Conservation (phyloP, 2,797 vertebrate species). For the Chiloscyllium punctatum region DNA sequence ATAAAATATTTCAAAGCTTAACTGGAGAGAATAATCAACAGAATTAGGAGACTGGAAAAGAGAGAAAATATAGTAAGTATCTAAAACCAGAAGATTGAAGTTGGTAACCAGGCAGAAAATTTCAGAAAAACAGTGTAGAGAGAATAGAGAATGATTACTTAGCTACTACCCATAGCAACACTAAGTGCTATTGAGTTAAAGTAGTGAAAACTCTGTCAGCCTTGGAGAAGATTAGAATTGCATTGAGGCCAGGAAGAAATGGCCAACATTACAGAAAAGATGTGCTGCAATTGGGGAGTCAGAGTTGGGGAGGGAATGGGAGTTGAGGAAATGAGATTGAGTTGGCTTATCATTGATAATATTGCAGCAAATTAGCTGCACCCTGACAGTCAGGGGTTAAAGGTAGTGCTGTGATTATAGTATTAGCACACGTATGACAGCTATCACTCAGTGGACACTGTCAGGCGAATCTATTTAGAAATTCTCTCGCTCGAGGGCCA, state of each 20-base stretch:
- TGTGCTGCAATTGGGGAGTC: background rate
- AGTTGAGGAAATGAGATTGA: background rate
- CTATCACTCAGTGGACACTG: too few species aligned
- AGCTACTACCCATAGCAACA: background rate
- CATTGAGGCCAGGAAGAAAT: too few species aligned
- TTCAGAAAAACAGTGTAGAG: background rate
- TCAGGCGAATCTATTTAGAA: background rate
- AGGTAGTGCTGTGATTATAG: background rate
- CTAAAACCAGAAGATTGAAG: background rate
- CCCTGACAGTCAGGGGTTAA: background rate
- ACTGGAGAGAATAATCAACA: background rate
- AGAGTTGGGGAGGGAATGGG: background rate
- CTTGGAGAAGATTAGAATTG: background rate
- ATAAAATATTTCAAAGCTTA: background rate
- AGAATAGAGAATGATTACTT: background rate
- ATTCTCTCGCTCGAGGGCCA: background rate
- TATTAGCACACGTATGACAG: background rate
- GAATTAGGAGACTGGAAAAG: too few species aligned
- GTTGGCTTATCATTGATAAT: background rate
- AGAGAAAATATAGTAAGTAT: background rate
- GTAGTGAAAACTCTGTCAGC: background rate
- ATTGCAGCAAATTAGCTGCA: background rate
- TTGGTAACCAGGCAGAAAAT: background rate
- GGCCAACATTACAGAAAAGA: background rate
- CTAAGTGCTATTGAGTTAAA: background rate